phyloP scores from a whole-genome alignment of 2,888 invertebrate species.

The Pecten maximus region DNA sequence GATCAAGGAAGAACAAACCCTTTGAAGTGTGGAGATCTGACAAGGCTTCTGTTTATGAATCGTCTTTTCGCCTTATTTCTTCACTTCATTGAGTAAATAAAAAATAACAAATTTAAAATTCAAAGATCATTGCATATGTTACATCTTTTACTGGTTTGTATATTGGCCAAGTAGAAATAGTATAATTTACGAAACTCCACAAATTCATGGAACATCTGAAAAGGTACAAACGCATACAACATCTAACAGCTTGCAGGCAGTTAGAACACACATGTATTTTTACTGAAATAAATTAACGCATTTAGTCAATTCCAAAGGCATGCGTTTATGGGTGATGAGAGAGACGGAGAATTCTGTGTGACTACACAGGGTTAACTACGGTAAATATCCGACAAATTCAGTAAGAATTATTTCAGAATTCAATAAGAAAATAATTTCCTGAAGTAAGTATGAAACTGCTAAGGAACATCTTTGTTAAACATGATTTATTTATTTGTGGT shows the following conservation, averaged over 20 bases:
- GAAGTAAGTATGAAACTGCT: too few relatives aligned
- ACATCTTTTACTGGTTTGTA: constrained; percentile 27
- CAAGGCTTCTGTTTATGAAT: not conserved
- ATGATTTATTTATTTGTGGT: too few relatives aligned
- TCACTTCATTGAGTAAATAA: constrained; percentile 35
- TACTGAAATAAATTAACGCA: not conserved
- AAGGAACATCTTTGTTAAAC: too few relatives aligned
- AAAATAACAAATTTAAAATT: constrained; percentile 35
- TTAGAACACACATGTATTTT: not conserved
- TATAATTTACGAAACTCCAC: constrained; percentile 11
- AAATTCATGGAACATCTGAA: not conserved
- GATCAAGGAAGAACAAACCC: not conserved
- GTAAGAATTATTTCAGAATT: not conserved
- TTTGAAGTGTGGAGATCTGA: not conserved
- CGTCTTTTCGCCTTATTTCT: constrained; percentile 35
- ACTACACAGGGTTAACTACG: not conserved
- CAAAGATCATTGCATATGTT: constrained; percentile 20
- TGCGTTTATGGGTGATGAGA: not conserved
- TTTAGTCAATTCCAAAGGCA: not conserved
- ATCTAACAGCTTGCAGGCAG: not conserved
- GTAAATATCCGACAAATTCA: not conserved
- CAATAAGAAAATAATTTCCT: too few relatives aligned
- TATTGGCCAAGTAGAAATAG: constrained; percentile 13
- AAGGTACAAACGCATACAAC: not conserved
- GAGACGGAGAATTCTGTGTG: not conserved